Evolutionary conservation across 2,888 invertebrate species (phyloP).

Genomic region (Melinaea marsaeus): DNA sequence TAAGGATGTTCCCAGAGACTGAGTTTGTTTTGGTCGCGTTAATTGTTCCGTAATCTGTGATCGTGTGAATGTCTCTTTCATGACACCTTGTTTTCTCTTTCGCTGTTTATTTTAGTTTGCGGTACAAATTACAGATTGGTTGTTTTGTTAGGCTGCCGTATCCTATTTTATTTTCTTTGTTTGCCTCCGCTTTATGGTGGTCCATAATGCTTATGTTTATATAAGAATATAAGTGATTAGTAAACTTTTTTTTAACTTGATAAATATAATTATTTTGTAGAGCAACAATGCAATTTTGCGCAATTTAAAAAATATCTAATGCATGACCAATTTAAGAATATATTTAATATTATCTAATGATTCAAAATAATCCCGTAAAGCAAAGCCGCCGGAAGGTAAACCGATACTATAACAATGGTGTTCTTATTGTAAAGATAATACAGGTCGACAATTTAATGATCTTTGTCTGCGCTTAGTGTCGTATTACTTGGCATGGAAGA

Average conservation of each 20-base stretch:
- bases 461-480: constrained; percentile 44
- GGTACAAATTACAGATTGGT: constrained; percentile 40
- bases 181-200: constrained; percentile 45
- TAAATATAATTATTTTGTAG: too few species aligned
- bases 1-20: constrained; percentile 50
- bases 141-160: constrained; percentile 67
- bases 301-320: constrained; percentile 17
- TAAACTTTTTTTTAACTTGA: too few species aligned
- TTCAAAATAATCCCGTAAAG: constrained; percentile 25
- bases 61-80: constrained; percentile 55
- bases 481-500: constrained; percentile 37
- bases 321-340: constrained; percentile 25
- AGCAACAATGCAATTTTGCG: background rate
- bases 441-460: constrained; percentile 63
- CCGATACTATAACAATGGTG: constrained; percentile 55
- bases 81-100: constrained; percentile 37
- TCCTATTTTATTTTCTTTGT: constrained; percentile 41
- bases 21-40: constrained; percentile 58
- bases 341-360: constrained; percentile 20
- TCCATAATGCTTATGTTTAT: constrained; percentile 35
- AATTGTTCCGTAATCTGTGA: constrained; percentile 64
- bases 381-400: constrained; percentile 60
- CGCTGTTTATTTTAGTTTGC: constrained; percentile 40
- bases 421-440: constrained; percentile 54
- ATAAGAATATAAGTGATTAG: background rate